Percentiles rank a stretch among this genome's conserved stretches.
Conservation (phyloP, 1,140 invertebrate genomes). For the Eupristina koningsbergeri region DNA sequence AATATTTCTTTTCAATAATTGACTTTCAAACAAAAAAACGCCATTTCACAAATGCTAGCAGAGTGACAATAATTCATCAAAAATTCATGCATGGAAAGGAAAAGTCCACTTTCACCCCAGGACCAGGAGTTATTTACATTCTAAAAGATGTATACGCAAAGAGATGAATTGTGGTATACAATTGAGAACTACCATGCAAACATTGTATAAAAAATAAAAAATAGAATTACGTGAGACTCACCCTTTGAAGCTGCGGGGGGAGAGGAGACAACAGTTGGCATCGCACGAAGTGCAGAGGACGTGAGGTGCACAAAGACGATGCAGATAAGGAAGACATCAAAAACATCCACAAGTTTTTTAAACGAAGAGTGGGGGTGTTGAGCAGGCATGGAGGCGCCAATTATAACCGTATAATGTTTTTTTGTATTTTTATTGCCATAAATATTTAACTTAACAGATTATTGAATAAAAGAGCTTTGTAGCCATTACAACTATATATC, state of each 20-base stretch:
- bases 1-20: no score
- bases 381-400: slow-evolving; percentile 68
- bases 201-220: slow-evolving; percentile 43
- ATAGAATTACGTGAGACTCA: slow-evolving; percentile 63
- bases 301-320: slow-evolving; percentile 70
- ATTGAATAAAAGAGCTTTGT: slow-evolving; percentile 3
- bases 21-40: no score
- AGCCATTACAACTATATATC: neutral
- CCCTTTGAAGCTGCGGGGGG: slow-evolving; percentile 70
- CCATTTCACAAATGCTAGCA: no score
- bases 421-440: slow-evolving; percentile 15
- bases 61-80: neutral
- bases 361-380: slow-evolving; percentile 56
- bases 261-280: slow-evolving; percentile 58
- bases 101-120: neutral
- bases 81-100: neutral
- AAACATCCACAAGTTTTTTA: slow-evolving; percentile 69
- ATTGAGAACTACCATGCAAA: slow-evolving; percentile 7
- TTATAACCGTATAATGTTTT: slow-evolving; percentile 65
- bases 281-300: slow-evolving; percentile 63
- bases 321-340: slow-evolving; percentile 70
- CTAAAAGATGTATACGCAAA: neutral
- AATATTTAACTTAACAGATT: slow-evolving; percentile 25
- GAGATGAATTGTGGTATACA: neutral
- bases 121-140: neutral